Evolutionary conservation across 1,140 invertebrate genomes (phyloP).

Genomic region (Pseudachorutes palmiensis): DNA sequence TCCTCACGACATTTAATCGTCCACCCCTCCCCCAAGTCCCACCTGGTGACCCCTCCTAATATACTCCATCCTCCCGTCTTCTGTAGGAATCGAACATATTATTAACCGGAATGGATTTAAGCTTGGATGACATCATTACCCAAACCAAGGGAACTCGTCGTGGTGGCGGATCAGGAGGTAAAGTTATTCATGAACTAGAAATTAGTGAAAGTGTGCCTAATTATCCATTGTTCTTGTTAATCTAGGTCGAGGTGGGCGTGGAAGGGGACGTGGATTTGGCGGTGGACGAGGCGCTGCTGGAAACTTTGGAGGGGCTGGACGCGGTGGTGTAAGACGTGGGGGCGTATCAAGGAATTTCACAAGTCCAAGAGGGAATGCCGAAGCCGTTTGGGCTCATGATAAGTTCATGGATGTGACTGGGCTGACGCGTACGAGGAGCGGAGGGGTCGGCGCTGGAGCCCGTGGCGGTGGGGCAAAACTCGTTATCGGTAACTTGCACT

Average conservation of each 20-base stretch:
- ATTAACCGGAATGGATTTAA: slow-evolving; percentile 34
- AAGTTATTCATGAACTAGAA: not conserved
- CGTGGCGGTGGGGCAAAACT: slow-evolving; percentile 28
- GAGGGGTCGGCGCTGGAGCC: slow-evolving; percentile 6
- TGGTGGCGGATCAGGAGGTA: slow-evolving; percentile 12
- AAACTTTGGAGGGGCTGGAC: slow-evolving; percentile 10
- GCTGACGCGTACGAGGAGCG: slow-evolving; percentile 9
- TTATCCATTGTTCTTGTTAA: too few species aligned
- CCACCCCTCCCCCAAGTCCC: too few species aligned
- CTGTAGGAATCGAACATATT: not conserved
- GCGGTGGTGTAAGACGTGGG: not conserved
- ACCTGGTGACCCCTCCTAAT: too few species aligned
- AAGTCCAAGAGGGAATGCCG: slow-evolving; percentile 19
- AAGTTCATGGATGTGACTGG: slow-evolving; percentile 36
- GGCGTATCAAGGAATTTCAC: not conserved
- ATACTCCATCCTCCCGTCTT: too few species aligned
- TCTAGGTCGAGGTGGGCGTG: too few species aligned
- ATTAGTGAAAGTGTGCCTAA: too few species aligned
- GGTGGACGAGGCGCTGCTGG: slow-evolving; percentile 15
- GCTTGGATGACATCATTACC: slow-evolving; percentile 37
- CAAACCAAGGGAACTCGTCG: slow-evolving; percentile 22
- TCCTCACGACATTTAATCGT: too few species aligned
- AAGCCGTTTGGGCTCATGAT: slow-evolving; percentile 37
- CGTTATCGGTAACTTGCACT: slow-evolving; percentile 35
- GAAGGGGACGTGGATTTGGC: not conserved